Evolutionary conservation across 1,140 invertebrate species (phyloP).

Genomic region (Drosophila eugracilis): DNA sequence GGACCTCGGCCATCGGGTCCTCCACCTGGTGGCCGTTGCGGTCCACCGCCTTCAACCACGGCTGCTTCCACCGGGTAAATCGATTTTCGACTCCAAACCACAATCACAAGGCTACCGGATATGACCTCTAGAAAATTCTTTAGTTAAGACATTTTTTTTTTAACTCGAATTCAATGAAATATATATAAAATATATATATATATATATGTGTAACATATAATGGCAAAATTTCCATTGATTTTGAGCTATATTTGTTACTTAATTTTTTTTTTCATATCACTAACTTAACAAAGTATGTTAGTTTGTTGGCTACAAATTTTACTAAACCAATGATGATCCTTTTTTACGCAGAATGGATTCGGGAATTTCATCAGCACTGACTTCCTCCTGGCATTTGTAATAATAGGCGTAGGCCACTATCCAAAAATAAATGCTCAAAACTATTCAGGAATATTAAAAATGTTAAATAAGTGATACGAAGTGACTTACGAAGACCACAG

Average conservation of each 20-base stretch:
- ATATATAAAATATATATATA: constrained; percentile 7
- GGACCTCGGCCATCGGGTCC: constrained; percentile 55
- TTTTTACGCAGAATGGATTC: neutral
- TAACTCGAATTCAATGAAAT: neutral
- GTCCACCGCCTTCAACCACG: constrained; percentile 49
- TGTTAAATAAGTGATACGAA: too few species aligned
- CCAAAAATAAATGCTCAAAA: constrained; percentile 10
- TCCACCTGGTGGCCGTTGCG: constrained; percentile 43
- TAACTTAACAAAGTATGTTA: too few species aligned
- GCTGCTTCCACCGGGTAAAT: constrained; percentile 46
- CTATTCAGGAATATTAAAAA: neutral
- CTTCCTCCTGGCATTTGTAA: neutral
- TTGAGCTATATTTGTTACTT: neutral
- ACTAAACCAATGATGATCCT: neutral
- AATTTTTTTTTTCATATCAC: neutral
- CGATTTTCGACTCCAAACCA: neutral
- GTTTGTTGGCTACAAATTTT: too few species aligned
- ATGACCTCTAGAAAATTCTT: constrained; percentile 6
- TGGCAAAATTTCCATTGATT: neutral
- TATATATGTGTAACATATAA: constrained; percentile 25
- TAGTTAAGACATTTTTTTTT: constrained; percentile 22
- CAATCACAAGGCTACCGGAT: neutral
- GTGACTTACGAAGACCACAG: neutral
- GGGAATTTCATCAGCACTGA: neutral
- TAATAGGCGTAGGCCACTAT: constrained; percentile 2